Percentiles rank a stretch among this genome's conserved stretches.
phyloP scores from a whole-genome alignment of 2,113 vertebrate genomes.

The Chaetodon trifascialis region DNA sequence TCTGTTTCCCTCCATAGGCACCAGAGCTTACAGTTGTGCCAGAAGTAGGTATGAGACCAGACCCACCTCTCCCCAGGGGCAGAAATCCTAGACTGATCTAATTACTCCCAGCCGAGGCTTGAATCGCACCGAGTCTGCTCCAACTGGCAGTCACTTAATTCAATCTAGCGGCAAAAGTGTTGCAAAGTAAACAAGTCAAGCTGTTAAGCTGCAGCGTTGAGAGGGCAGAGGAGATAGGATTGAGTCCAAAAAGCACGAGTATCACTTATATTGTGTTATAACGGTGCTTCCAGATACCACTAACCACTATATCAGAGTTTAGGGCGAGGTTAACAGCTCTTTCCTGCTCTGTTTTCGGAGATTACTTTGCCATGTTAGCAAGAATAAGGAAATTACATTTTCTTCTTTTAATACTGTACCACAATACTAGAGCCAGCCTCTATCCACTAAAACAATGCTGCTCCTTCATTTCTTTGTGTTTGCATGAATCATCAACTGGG shows the following conservation, averaged over 20 bases:
- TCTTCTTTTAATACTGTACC: not conserved
- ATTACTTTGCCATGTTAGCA: not conserved
- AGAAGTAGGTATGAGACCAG: conserved; percentile 46
- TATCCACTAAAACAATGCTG: not conserved
- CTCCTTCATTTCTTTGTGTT: too few relatives aligned
- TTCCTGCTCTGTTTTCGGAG: not conserved
- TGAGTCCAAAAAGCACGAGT: not conserved
- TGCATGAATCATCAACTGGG: not conserved
- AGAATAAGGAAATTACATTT: not conserved
- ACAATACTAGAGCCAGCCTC: not conserved
- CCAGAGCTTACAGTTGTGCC: conserved; percentile 44
- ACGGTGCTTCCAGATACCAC: not conserved
- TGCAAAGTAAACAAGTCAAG: conserved; percentile 54
- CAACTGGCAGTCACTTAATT: conserved; percentile 33
- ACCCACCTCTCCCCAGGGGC: conserved; percentile 20
- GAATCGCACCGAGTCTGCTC: conserved; percentile 51
- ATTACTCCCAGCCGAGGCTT: conserved; percentile 41
- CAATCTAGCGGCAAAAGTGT: conserved; percentile 52
- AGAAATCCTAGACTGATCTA: conserved; percentile 65
- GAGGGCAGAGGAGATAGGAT: not conserved
- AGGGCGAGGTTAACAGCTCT: not conserved
- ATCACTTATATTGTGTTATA: not conserved
- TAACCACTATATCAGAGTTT: not conserved
- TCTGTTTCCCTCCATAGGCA: conserved; percentile 54
- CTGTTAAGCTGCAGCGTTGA: conserved; percentile 32